These are phyloP conservation scores for Xyrauchen texanus DNA, from an alignment of 2,113 vertebrate species.

Conservation along the genomic window DNA sequence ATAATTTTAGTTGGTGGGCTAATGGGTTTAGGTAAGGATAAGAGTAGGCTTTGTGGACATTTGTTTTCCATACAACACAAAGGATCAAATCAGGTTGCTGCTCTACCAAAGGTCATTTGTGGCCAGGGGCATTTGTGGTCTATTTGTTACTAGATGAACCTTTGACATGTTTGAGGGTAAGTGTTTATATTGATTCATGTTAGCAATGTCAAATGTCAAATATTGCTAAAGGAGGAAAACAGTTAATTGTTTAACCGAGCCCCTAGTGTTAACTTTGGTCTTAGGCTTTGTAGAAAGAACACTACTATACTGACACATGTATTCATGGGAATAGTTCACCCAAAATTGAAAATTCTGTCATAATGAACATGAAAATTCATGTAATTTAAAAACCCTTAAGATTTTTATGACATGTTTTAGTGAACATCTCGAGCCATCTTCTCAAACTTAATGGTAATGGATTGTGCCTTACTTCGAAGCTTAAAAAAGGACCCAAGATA, in stretches of 20 bases:
- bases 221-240: constrained; percentile 37
- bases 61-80: constrained; percentile 59
- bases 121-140: constrained; percentile 61
- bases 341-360: too few relatives aligned
- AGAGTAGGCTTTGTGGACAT: constrained; percentile 65
- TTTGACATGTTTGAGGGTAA: constrained; percentile 38
- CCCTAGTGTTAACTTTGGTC: not conserved
- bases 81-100: constrained; percentile 67
- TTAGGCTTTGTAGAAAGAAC: too few relatives aligned
- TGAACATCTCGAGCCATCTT: too few relatives aligned
- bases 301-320: too few relatives aligned
- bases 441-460: too few relatives aligned
- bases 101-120: constrained; percentile 71
- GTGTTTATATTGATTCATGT: constrained; percentile 53
- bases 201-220: constrained; percentile 54
- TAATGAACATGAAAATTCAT: too few relatives aligned
- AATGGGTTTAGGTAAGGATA: constrained; percentile 63
- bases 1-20: constrained; percentile 53
- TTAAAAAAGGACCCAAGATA: too few relatives aligned
- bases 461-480: too few relatives aligned
- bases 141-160: constrained; percentile 32
- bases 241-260: constrained; percentile 41
- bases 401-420: too few relatives aligned
- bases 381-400: too few relatives aligned
- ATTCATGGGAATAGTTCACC: too few relatives aligned